These are phyloP conservation scores for Thunnus maccoyii DNA, from an alignment of 2,113 vertebrate species.

Conservation along the genomic window DNA sequence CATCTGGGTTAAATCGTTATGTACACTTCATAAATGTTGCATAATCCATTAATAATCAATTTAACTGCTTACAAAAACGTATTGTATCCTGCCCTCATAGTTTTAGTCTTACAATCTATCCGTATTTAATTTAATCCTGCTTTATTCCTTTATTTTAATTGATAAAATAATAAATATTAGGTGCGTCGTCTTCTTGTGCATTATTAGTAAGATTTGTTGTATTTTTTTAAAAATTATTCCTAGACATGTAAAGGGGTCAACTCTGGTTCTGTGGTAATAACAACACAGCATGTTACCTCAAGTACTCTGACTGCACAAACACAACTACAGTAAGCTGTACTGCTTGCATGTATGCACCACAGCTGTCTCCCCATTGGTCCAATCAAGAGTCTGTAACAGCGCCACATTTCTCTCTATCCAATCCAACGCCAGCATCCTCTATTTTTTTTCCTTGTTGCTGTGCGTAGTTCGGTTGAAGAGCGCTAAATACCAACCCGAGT, in stretches of 20 bases:
- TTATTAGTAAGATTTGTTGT: background rate
- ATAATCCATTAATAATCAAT: background rate
- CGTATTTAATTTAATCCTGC: too few species aligned
- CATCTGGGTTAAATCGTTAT: background rate
- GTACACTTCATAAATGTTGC: background rate
- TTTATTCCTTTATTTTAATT: too few species aligned
- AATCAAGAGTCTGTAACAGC: conserved; percentile 20
- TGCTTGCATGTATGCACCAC: conserved; percentile 25
- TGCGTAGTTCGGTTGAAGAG: conserved; percentile 85
- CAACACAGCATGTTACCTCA: conserved; percentile 61
- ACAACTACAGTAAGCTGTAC: conserved; percentile 35
- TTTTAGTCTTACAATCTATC: background rate
- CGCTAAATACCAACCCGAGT: conserved; percentile 85
- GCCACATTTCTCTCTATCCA: conserved; percentile 50
- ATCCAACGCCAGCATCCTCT: conserved; percentile 62
- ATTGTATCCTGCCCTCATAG: background rate
- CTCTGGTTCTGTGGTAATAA: conserved; percentile 34
- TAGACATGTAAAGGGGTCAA: conserved; percentile 20
- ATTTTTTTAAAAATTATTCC: background rate
- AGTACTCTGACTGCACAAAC: conserved; percentile 61
- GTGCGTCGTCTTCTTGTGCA: too few species aligned
- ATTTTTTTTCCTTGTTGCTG: conserved; percentile 71
- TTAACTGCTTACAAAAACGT: background rate
- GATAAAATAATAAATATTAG: too few species aligned
- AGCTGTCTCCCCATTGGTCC: conserved; percentile 66